A percentile compares a stretch with the other conserved stretches of the same genome.
phyloP scores from a whole-genome alignment of 2,113 vertebrate genomes.

The Formicarius rufipectus region DNA sequence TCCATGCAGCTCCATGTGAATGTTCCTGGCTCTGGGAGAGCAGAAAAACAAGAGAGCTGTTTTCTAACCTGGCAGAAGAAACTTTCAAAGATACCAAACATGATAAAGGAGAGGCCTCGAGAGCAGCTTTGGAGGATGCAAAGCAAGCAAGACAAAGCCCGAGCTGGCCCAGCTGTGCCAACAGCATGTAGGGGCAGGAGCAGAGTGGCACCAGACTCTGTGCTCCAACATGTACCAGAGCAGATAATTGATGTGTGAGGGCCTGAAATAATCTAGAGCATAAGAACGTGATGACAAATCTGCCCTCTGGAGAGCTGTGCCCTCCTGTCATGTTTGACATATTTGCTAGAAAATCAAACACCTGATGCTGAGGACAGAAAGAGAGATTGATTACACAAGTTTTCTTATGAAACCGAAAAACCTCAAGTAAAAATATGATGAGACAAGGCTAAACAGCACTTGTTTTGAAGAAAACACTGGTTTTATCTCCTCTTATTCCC shows the following conservation, averaged over 20 bases:
- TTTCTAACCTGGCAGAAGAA: background rate
- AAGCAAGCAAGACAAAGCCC: background rate
- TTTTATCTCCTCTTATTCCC: background rate
- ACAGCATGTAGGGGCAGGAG: background rate
- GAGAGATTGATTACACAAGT: background rate
- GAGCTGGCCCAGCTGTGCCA: background rate
- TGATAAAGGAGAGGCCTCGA: background rate
- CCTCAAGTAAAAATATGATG: background rate
- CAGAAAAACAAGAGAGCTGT: background rate
- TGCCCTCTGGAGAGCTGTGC: background rate
- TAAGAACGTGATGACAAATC: background rate
- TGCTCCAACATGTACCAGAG: background rate
- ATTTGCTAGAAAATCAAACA: background rate
- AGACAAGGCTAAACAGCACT: background rate
- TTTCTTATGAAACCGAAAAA: background rate
- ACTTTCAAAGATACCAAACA: background rate
- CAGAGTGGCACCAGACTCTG: background rate
- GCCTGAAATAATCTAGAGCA: background rate
- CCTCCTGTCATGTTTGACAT: background rate
- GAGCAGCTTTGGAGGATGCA: background rate
- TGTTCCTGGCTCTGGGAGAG: background rate
- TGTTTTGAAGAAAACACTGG: background rate
- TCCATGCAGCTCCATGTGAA: background rate
- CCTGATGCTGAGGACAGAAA: background rate
- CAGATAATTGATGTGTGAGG: background rate